phyloP scores from a whole-genome alignment of 2,113 vertebrate genomes.

The Xenus cinereus region DNA sequence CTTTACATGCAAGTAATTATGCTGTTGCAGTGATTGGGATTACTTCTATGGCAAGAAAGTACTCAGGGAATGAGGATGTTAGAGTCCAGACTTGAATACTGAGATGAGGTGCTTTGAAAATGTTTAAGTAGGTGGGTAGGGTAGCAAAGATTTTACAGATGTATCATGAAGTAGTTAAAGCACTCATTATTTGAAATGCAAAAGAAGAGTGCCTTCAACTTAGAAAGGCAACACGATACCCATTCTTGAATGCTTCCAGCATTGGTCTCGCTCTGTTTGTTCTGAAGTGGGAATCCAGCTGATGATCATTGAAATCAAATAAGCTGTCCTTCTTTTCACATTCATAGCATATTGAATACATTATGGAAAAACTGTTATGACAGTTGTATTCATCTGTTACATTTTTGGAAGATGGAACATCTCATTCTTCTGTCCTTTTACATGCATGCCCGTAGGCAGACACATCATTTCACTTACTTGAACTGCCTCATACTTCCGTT shows the following conservation, averaged over 20 bases:
- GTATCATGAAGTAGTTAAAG: neutral
- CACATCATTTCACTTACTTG: neutral
- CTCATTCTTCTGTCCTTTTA: constrained; percentile 2
- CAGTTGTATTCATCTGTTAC: constrained; percentile 13
- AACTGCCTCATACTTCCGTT: neutral
- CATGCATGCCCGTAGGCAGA: neutral
- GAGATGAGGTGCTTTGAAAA: neutral
- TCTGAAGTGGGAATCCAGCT: neutral
- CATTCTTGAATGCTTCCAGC: neutral
- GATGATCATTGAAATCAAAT: neutral
- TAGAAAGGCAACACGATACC: neutral
- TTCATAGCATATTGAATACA: neutral
- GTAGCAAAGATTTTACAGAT: neutral
- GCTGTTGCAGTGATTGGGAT: neutral
- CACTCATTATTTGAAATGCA: neutral
- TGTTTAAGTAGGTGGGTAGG: neutral
- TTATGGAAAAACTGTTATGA: neutral
- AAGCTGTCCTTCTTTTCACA: neutral
- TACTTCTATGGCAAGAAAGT: neutral
- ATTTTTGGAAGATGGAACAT: neutral
- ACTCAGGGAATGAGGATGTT: neutral
- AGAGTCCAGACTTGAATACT: neutral
- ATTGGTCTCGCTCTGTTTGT: neutral
- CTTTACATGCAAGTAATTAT: neutral
- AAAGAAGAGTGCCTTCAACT: neutral